Evolutionary conservation across 1,140 invertebrate species (phyloP).

Genomic region (Globodera ellingtonae): DNA sequence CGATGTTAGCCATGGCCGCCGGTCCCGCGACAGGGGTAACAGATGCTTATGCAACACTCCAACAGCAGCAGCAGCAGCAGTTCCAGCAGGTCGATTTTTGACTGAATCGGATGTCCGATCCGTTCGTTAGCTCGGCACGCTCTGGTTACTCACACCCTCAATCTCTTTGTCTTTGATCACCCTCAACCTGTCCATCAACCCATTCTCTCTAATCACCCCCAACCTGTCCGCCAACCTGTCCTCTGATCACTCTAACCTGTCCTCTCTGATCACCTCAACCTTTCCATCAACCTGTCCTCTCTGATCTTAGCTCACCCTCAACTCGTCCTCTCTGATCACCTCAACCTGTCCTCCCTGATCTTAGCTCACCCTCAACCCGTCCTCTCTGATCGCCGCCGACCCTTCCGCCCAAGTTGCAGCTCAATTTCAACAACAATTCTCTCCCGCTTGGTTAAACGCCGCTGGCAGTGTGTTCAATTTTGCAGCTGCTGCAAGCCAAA

Average conservation of each 20-base stretch:
- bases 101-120: no score
- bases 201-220: no score
- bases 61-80: not conserved
- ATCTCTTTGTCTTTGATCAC: not conserved
- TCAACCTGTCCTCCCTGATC: not conserved
- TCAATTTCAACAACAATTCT: conserved; percentile 3
- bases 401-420: not conserved
- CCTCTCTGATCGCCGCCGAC: not conserved
- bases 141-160: no score
- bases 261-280: not conserved
- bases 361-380: not conserved
- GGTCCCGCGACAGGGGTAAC: not conserved
- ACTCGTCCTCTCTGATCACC: not conserved
- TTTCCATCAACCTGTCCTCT: not conserved
- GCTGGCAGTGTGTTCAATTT: conserved; percentile 2
- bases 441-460: not conserved
- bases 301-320: not conserved
- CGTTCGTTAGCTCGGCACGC: no score
- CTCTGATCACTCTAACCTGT: not conserved
- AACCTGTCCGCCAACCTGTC: no score
- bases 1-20: not conserved
- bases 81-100: not conserved
- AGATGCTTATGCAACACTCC: not conserved
- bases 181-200: not conserved
- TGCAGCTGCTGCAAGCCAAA: not conserved